phyloP scores from a whole-genome alignment of 2,113 vertebrate genomes.

The Dasyornis broadbenti region DNA sequence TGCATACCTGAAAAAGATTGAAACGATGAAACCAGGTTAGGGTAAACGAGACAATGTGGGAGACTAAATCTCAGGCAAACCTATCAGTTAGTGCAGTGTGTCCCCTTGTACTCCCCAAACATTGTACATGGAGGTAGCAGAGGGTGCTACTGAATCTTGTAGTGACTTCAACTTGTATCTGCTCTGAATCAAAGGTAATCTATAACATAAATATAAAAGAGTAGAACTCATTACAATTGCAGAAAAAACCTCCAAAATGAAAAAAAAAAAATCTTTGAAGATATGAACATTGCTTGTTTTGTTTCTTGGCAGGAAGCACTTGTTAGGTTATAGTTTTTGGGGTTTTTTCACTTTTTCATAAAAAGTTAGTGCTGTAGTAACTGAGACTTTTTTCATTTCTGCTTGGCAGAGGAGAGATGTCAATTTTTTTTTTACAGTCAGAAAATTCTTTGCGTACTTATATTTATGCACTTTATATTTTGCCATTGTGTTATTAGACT shows the following conservation, averaged over 20 bases:
- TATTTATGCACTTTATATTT: not conserved
- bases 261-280: not conserved
- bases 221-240: not conserved
- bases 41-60: rapidly evolving
- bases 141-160: not conserved
- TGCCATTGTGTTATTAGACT: not conserved
- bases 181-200: not conserved
- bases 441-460: not conserved
- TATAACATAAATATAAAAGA: not conserved
- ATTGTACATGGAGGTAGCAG: not conserved
- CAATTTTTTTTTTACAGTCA: not conserved
- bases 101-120: not conserved
- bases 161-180: not conserved
- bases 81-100: not conserved
- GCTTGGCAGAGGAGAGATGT: not conserved
- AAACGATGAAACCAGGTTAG: not conserved
- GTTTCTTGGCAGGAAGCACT: not conserved
- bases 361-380: not conserved
- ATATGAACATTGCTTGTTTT: not conserved
- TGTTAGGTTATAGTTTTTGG: not conserved
- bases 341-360: not conserved
- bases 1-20: not conserved
- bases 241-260: not conserved
- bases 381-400: not conserved
- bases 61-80: not conserved